A percentile compares a stretch with the other conserved stretches of the same genome.
phyloP scores from a whole-genome alignment of 2,113 vertebrate species.

The Polyodon spathula region DNA sequence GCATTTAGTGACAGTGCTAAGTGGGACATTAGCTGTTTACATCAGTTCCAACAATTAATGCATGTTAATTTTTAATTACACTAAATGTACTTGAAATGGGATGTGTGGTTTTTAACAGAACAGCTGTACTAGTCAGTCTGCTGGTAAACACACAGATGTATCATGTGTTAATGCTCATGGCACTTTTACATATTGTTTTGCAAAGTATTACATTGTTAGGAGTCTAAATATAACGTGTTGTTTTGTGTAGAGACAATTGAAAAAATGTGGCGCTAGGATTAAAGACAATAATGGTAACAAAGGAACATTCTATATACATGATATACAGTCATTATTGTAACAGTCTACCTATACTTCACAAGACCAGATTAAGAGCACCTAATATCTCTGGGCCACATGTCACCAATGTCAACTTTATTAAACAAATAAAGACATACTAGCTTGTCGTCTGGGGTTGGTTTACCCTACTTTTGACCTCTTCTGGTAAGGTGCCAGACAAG shows the following conservation, averaged over 20 bases:
- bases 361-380: no score
- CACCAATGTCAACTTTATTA: no score
- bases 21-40: conserved; percentile 93
- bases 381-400: no score
- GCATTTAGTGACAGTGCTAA: conserved; percentile 72
- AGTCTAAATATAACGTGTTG: conserved; percentile 48
- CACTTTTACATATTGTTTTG: conserved; percentile 46
- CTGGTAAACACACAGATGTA: conserved; percentile 60
- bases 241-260: conserved; percentile 44
- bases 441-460: no score
- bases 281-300: conserved; percentile 25
- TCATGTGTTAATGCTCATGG: conserved; percentile 64
- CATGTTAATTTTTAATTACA: conserved; percentile 98
- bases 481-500: no score
- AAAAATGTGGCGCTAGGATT: conserved; percentile 28
- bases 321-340: no score
- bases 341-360: no score
- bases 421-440: no score
- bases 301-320: no score
- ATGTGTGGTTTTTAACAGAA: conserved; percentile 77
- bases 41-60: conserved; percentile 94
- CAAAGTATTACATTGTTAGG: conserved; percentile 47
- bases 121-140: conserved; percentile 74
- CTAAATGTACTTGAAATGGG: conserved; percentile 83
- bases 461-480: no score